These are phyloP conservation scores for Sebastes vulpes DNA, from an alignment of 2,797 vertebrate species.

Conservation along the genomic window DNA sequence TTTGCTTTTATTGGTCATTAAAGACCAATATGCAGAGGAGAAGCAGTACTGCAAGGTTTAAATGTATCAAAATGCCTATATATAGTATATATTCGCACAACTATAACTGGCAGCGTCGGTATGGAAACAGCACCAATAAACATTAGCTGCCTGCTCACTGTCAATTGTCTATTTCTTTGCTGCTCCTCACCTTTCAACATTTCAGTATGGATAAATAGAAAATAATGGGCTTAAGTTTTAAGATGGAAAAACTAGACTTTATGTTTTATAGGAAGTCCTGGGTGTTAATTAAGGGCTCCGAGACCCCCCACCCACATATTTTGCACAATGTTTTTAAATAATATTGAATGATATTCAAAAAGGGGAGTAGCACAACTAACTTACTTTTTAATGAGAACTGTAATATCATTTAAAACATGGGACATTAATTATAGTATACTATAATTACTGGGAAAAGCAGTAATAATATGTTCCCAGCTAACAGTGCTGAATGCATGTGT, in stretches of 20 bases:
- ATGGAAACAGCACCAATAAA: not conserved
- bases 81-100: not conserved
- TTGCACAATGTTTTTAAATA: not conserved
- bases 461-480: slow-evolving; percentile 8
- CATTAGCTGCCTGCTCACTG: not conserved
- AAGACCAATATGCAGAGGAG: not conserved
- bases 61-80: not conserved
- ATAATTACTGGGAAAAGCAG: not conserved
- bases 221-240: not conserved
- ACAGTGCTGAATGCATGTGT: not conserved
- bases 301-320: not conserved
- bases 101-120: not conserved
- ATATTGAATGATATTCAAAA: not conserved
- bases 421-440: slow-evolving; percentile 15
- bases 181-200: not conserved
- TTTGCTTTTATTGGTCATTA: not conserved
- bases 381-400: not conserved
- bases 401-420: slow-evolving; percentile 7
- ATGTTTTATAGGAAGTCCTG: not conserved
- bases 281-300: not conserved
- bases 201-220: not conserved
- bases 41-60: not conserved
- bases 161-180: not conserved
- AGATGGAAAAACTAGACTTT: accelerated
- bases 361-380: not conserved